These are phyloP conservation scores for Collichthys lucidus DNA, from an alignment of 2,113 vertebrate species.

Conservation along the genomic window DNA sequence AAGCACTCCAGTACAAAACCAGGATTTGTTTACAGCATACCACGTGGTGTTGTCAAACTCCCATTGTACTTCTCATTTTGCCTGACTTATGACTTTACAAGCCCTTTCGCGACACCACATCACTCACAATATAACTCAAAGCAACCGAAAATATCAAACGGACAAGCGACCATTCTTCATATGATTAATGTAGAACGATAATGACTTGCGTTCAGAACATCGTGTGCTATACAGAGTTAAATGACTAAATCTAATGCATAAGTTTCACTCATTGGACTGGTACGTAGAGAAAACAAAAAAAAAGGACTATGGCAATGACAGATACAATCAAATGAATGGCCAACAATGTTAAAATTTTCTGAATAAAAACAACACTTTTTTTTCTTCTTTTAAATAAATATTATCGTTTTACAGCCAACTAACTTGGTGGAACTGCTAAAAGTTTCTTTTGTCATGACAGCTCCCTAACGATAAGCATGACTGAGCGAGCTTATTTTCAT, in stretches of 20 bases:
- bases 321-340: slow-evolving; percentile 77
- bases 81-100: slow-evolving; percentile 57
- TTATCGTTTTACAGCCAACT: slow-evolving; percentile 70
- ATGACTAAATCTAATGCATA: slow-evolving; percentile 74
- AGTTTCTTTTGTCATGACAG: slow-evolving; percentile 62
- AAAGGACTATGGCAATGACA: slow-evolving; percentile 72
- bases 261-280: slow-evolving; percentile 69
- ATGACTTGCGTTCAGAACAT: slow-evolving; percentile 62
- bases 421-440: slow-evolving; percentile 59
- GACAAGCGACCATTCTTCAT: slow-evolving; percentile 47
- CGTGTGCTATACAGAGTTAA: slow-evolving; percentile 75
- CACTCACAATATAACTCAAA: slow-evolving; percentile 63
- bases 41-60: slow-evolving; percentile 44
- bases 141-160: slow-evolving; percentile 49
- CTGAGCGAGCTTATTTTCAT: slow-evolving; percentile 72
- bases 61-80: slow-evolving; percentile 22
- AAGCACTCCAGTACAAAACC: slow-evolving; percentile 80
- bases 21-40: slow-evolving; percentile 73
- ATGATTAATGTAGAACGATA: slow-evolving; percentile 56
- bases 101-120: slow-evolving; percentile 73
- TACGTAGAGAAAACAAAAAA: slow-evolving; percentile 65
- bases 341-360: slow-evolving; percentile 56
- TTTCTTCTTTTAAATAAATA: slow-evolving; percentile 49
- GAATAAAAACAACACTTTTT: slow-evolving; percentile 68
- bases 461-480: slow-evolving; percentile 71